Percentiles rank a stretch among this genome's conserved stretches.
Evolutionary conservation across 1,140 invertebrate species (phyloP).

Genomic region (Bombus huntii): DNA sequence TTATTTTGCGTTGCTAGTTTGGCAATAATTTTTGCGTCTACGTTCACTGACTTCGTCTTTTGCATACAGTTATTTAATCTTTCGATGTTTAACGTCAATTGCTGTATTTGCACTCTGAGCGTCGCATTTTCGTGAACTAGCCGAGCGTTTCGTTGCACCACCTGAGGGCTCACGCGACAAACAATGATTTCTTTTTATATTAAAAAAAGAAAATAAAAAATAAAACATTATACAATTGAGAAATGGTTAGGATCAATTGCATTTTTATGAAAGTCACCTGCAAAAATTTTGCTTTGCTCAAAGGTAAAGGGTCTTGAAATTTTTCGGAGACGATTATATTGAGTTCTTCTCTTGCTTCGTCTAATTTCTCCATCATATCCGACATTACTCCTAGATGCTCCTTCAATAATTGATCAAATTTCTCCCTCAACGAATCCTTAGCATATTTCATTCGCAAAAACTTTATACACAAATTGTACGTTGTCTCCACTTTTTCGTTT

Average conservation of each 20-base stretch:
- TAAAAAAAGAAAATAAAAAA: neutral
- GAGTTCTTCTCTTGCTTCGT: slow-evolving; percentile 70
- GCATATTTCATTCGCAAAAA: slow-evolving; percentile 71
- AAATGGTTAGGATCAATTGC: too few relatives aligned
- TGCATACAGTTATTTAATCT: slow-evolving; percentile 62
- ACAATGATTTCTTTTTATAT: slow-evolving; percentile 16
- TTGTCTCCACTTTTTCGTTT: slow-evolving; percentile 60
- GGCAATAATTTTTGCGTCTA: slow-evolving; percentile 61
- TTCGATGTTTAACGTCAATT: slow-evolving; percentile 64
- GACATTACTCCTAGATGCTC: slow-evolving; percentile 71
- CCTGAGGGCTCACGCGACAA: slow-evolving; percentile 35
- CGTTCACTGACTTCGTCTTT: slow-evolving; percentile 64
- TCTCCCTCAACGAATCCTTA: slow-evolving; percentile 62
- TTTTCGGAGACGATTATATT: slow-evolving; percentile 72
- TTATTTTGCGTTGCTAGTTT: slow-evolving; percentile 49
- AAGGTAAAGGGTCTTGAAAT: slow-evolving; percentile 68
- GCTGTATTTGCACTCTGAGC: slow-evolving; percentile 67
- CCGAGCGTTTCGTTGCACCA: slow-evolving; percentile 70
- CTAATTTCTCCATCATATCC: slow-evolving; percentile 74
- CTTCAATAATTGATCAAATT: slow-evolving; percentile 63
- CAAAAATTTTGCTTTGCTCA: slow-evolving; percentile 70
- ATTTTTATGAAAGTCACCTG: slow-evolving; percentile 55
- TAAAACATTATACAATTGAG: neutral
- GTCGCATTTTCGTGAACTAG: slow-evolving; percentile 70
- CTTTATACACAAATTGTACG: slow-evolving; percentile 71